Base-by-base conservation (phyloP, 2,113 vertebrate species). In the Chinchilla lanigera region DNA sequence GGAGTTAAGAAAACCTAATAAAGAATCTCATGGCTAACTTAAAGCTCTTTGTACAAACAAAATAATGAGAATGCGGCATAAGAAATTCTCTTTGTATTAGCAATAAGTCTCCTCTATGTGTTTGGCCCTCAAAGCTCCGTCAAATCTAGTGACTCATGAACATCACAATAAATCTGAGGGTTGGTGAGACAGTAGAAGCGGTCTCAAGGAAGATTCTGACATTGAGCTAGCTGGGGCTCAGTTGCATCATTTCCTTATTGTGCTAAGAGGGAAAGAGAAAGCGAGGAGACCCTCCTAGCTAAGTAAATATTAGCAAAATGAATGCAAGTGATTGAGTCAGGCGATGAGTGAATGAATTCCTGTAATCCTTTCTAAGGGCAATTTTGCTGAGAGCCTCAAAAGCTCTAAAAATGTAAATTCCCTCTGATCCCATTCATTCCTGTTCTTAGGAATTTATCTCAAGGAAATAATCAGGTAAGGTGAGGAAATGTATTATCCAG, bases 1-100 rank as follows among this genome's bases (percentile, higher is more conserved):
- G 30, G 83, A 63, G 47, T 91, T 86, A 63, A 95, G 77, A 82
- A 97, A 96, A 83, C 47, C 78, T 85, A 89, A 91, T 86, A 92
- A 93, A 56, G 92, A 93, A 60, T 94, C 77, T 91, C 33, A 5
- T 24, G 73, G 86, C 83, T 95, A 89, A 95, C 35, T 69, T 80
- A 47, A 94, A 91, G 41, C n/a, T 86, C 54, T 80, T 56, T 84
- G 84, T 54, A 56, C 77, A 95, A 92, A 75, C 73, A 73, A 91
- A 93, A 84, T 91, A 93, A 96, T 60, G 89, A 95, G 93, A 83
- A 80, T 9, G 54, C 86, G 52, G 65, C 65, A n/a, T 38, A 47
- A 90, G 80, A 94, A 83, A 83, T 67, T 67, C 67, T 61, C n/a
- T 61, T 54, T 22, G 41, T 80, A 56, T 89, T 89, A 60, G 80